Evolutionary conservation across 2,113 vertebrate species (phyloP).

Genomic region (Ptilonorhynchus violaceus): DNA sequence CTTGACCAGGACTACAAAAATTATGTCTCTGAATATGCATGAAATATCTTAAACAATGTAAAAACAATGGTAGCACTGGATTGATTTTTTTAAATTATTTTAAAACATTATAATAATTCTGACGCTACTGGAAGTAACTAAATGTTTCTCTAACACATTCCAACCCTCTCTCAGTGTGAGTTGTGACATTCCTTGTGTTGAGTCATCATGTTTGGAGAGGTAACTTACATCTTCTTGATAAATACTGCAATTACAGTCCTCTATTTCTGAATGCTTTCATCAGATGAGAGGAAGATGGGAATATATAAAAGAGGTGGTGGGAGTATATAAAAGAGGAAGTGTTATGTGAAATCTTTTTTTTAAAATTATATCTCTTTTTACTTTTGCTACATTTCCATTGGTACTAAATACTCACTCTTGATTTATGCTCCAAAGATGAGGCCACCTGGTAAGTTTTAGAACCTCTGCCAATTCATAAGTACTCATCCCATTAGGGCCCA

Average conservation of each 20-base stretch:
- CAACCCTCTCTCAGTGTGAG: neutral
- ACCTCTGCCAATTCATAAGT: neutral
- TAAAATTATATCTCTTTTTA: neutral
- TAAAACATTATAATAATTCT: neutral
- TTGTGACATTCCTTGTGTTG: neutral
- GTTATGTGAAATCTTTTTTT: neutral
- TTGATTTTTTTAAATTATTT: neutral
- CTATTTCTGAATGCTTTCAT: neutral
- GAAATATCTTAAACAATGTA: neutral
- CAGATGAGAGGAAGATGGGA: neutral
- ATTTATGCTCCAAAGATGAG: neutral
- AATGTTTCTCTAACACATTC: neutral
- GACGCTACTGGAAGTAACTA: neutral
- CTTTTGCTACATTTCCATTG: neutral
- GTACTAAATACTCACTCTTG: neutral
- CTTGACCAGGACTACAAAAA: neutral
- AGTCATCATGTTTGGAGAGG: neutral
- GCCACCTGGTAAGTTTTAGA: neutral
- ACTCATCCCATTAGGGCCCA: neutral
- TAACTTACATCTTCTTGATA: neutral
- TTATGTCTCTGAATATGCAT: neutral
- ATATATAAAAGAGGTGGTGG: neutral
- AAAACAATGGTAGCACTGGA: neutral
- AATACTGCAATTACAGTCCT: neutral
- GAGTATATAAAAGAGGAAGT: neutral